Evolutionary conservation across 1,140 invertebrate species (phyloP).

Genomic region (Cylas formicarius): DNA sequence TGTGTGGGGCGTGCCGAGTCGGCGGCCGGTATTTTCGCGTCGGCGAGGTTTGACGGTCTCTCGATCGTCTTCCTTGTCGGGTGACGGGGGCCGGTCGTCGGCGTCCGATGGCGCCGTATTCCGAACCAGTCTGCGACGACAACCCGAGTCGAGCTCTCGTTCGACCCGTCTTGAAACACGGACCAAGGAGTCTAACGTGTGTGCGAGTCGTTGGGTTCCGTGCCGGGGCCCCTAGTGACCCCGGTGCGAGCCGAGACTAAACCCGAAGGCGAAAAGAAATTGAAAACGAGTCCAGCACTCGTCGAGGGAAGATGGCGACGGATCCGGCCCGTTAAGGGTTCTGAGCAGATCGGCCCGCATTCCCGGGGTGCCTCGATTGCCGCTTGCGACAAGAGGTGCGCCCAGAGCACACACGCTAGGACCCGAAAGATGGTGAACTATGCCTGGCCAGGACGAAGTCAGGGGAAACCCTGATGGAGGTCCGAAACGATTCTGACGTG

Average conservation of each 20-base stretch:
- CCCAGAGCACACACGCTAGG: conserved; percentile 65
- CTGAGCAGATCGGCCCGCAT: conserved; percentile 44
- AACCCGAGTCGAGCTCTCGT: neutral
- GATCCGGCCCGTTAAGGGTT: conserved; percentile 28
- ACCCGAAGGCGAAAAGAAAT: conserved; percentile 47
- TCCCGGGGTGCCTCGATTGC: conserved; percentile 44
- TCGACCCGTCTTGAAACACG: conserved; percentile 86
- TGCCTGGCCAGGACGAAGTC: conserved; percentile 79
- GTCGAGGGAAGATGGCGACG: conserved; percentile 45
- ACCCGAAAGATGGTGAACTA: conserved; percentile 90
- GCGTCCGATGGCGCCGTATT: conserved; percentile 36
- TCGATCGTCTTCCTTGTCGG: conserved; percentile 18
- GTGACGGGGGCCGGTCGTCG: conserved; percentile 27
- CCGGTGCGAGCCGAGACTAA: conserved; percentile 49
- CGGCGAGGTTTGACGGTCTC: conserved; percentile 3
- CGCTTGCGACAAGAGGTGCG: conserved; percentile 49
- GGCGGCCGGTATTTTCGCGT: too few species aligned
- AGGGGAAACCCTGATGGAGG: conserved; percentile 82
- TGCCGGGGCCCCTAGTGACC: too few species aligned
- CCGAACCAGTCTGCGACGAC: conserved; percentile 46
- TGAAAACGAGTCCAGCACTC: conserved; percentile 39
- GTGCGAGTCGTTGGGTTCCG: conserved; percentile 64
- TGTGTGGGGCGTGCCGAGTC: too few species aligned
- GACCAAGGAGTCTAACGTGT: conserved; percentile 86
- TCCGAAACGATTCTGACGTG: conserved; percentile 83